Evolutionary conservation across 2,113 vertebrate genomes (phyloP), one percentile per base, ranked within the genome.

Genomic region (Salvelinus fontinalis): DNA sequence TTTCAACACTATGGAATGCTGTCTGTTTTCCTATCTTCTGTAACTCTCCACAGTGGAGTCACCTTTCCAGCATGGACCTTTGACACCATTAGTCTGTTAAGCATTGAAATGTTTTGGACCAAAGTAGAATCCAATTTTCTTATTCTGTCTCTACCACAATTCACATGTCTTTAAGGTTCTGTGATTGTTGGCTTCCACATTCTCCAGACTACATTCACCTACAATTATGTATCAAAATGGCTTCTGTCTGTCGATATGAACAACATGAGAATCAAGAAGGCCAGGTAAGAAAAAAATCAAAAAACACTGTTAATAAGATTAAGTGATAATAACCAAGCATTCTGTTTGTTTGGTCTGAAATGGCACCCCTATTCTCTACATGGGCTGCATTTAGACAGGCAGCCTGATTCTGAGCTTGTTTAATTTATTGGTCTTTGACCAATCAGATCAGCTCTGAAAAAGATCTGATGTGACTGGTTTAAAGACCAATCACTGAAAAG

Each of bases 211-310:
- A 80, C 70, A 73, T 75, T 78, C 44, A 18, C 51, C 51, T 54
- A 54, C 51, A 54, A 14, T 54, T 16, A 54, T 5, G 16, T 54
- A 5, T 44, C 16, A 18, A 54, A 54, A 54, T 16, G 51, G 16
- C 51, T 54, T 44, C 39, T 5, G 51, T 54, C 39, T 44, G 39
- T 44, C 16, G 51, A 54, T 5, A 24, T 67, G 26, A 59, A 74
- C 59, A 75, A 81, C 67, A 82, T 83, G 83, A 74, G 77, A 89
- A 85, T 68, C 5, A 80, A 44, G 79, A 90, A 87, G 83, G 83
- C 79, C 80, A 65, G 78, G 11, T 44, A 44, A 44, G 18, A 68
- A 67, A 54, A 18, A 54, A 3, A 4, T 26, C 26, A 16, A 72
- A 78, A 82, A 51, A 83, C 20, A 2, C 39, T 77, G 64, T 74